Evolutionary conservation across 2,888 invertebrate genomes (phyloP).

Genomic region (Drosophila monieri): DNA sequence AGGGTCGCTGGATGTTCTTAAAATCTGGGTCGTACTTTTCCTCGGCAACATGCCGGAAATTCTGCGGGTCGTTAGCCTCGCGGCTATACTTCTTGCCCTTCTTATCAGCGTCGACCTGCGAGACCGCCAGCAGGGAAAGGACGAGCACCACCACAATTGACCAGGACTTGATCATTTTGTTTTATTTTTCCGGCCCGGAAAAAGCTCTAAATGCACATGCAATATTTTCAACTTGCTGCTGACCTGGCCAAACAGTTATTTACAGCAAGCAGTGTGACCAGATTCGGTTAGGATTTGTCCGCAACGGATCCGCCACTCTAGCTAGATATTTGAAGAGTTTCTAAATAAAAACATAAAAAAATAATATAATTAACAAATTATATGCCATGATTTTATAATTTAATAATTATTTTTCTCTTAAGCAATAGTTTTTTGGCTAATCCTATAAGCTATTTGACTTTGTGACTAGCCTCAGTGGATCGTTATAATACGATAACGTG

Average conservation of each 20-base stretch:
- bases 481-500: background rate
- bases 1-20: slow-evolving; percentile 91
- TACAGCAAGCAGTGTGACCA: slow-evolving; percentile 15
- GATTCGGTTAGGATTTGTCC: background rate
- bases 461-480: too few species aligned
- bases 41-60: slow-evolving; percentile 66
- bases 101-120: slow-evolving; percentile 66
- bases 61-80: slow-evolving; percentile 74
- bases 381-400: too few species aligned
- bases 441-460: background rate
- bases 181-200: background rate
- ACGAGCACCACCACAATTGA: slow-evolving; percentile 32
- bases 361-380: background rate
- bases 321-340: background rate
- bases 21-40: slow-evolving; percentile 85
- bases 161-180: slow-evolving; percentile 46
- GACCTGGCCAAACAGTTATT: slow-evolving; percentile 46
- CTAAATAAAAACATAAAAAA: background rate
- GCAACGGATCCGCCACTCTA: background rate
- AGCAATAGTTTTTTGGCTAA: too few species aligned
- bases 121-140: slow-evolving; percentile 47
- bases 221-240: slow-evolving; percentile 23
- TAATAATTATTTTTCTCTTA: too few species aligned
- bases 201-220: slow-evolving; percentile 14
- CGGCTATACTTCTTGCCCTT: slow-evolving; percentile 80